Conservation (phyloP, 1,140 invertebrate genomes). For the Meloidogyne chitwoodi region DNA sequence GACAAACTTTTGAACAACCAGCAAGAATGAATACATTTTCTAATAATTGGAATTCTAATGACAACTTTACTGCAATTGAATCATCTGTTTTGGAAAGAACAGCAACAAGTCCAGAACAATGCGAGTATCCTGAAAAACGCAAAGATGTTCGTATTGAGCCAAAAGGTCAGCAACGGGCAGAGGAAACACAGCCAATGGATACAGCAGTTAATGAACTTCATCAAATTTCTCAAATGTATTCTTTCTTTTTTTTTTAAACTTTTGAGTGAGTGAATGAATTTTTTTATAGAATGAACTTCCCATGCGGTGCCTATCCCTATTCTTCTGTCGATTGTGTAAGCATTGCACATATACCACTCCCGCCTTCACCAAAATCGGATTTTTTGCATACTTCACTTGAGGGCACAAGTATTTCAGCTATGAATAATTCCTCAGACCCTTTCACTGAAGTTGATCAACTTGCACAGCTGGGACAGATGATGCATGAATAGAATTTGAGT, state of each 20-base stretch:
- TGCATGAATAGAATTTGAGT: not conserved
- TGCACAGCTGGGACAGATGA: not conserved
- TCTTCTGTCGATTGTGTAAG: not conserved
- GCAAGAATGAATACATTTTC: not conserved
- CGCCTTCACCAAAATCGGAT: not conserved
- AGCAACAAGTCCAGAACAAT: not conserved
- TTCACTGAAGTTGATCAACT: slow-evolving; percentile 16
- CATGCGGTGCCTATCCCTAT: not conserved
- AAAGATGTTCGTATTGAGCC: not conserved
- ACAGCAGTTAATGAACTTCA: slow-evolving; percentile 14
- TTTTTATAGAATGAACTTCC: slow-evolving; percentile 15
- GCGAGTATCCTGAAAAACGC: not conserved
- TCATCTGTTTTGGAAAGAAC: not conserved
- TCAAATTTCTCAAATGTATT: slow-evolving; percentile 22
- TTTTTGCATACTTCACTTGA: not conserved
- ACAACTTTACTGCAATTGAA: not conserved
- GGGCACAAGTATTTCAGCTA: not conserved
- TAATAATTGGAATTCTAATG: not conserved
- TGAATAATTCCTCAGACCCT: not conserved
- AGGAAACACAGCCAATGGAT: not conserved
- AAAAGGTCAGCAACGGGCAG: not conserved
- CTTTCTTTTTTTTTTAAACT: not conserved
- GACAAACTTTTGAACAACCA: not conserved
- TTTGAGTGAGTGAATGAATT: too few species aligned
- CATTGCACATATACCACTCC: slow-evolving; percentile 14